Base-by-base conservation (phyloP, 2,888 invertebrate species). In the Ornithoptera alexandrae region DNA sequence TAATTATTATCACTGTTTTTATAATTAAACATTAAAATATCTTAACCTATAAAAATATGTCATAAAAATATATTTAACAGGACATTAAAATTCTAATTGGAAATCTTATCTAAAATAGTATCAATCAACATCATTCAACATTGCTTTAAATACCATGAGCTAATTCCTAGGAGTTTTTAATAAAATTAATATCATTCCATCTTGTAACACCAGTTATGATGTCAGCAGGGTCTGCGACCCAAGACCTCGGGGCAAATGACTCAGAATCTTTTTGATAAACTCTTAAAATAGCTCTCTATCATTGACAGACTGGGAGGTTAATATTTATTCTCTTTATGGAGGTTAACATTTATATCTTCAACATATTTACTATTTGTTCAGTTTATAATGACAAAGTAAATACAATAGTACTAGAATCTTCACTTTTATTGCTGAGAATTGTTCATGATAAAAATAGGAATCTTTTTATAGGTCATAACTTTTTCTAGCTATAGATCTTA, bases 121-220 rank as follows among this genome's bases (percentile, higher is more conserved):
- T 53, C n/a, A n/a, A 53, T 53, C 2, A 50, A 60, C 36, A 53
- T 53, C 50, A 64, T 60, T 68, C 68, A 56, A 62, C 61, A 24
- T 64, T 64, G 39, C 36, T 22, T 60, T 59, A 60, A 66, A 64
- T 42, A 68, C 67, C 62, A 42, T 67, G 67, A 67, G 67, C 65
- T 24, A 57, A 70, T 60, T 67, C 53, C 20, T 53, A 62, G n/a
- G 67, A 70, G 67, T 67, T 63, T 70, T 67, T 63, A 67, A 70
- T 67, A 63, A 63, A 20, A 64, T 70, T 70, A 67, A 70, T 50
- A 60, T 62, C 46, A 62, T 57, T 67, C 50, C 66, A 70, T 67
- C 42, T 67, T 67, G 66, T 67, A 67, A 68, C 64, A 64, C 46
- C 20, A 17, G 63, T 24, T 39, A 62, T 70, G 67, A 70, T 70